Base-by-base conservation (phyloP, 2,113 vertebrate genomes). In the Cyanistes caeruleus region DNA sequence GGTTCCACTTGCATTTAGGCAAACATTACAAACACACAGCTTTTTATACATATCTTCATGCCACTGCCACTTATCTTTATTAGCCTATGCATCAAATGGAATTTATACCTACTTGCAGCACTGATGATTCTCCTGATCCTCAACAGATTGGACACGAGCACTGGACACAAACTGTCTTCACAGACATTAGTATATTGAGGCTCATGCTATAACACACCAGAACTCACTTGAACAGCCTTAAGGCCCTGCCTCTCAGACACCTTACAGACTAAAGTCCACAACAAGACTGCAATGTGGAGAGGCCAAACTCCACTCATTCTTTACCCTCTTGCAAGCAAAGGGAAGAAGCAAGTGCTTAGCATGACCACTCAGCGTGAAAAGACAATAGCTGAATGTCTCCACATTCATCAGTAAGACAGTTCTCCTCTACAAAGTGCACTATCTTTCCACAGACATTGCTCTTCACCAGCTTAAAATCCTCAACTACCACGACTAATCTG, bases 261-360 rank as follows among this genome's bases (percentile, higher is more conserved):
- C 86, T 87, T 39, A 55, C 1, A 3, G 93, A 88, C 72, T 96
- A 95, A 98, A 98, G 97, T 98, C 95, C 97, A 94, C 84, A n/a
- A 59, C 53, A 85, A 85, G 44, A 60, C 82, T 87, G 62, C 73
- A 84, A 88, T 1, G 18, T 95, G 86, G 87, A 97, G 25, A 56
- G 44, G 74, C 43, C 96, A 95, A 97, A 97, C 94, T 97, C 96
- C 96, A 90, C 82, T 64, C 16, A 23, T 68, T 86, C 35, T 39
- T 96, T 69, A 53, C 41, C 81, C 33, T 92, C 69, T 83, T 16
- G 62, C 31, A 82, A 92, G 90, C 5, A n/a, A 91, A 63, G 23
- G 22, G 43, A 84, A 90, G 73, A 30, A 90, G 37, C 68, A 83
- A 64, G 14, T 7, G 2, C 52, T 84, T 33, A 31, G 39, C 33